Conservation (phyloP, 2,888 invertebrate genomes). For the Drosophila atripex region DNA sequence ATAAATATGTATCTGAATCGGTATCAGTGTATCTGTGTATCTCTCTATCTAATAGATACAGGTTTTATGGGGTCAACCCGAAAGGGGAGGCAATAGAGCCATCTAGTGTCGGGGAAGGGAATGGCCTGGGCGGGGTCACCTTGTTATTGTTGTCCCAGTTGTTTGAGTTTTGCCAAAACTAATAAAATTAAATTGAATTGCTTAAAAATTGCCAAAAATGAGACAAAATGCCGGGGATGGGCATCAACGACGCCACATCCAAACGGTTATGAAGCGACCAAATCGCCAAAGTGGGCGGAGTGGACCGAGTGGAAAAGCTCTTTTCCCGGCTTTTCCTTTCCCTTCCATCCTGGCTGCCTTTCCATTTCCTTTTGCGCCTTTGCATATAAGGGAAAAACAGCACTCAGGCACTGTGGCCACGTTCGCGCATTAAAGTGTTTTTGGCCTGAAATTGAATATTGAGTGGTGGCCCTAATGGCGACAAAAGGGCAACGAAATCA, state of each 20-base stretch:
- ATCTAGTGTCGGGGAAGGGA: neutral
- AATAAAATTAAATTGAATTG: slow-evolving; percentile 80
- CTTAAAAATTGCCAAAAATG: slow-evolving; percentile 80
- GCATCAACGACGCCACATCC: slow-evolving; percentile 50
- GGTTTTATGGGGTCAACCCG: slow-evolving; percentile 71
- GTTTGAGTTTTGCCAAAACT: slow-evolving; percentile 80
- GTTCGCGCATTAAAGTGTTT: slow-evolving; percentile 75
- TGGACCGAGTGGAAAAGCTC: neutral
- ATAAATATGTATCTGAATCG: slow-evolving; percentile 63
- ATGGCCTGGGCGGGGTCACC: slow-evolving; percentile 40
- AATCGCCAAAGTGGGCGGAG: slow-evolving; percentile 37
- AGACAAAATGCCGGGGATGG: slow-evolving; percentile 67
- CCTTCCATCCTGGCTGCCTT: neutral
- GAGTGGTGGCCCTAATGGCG: slow-evolving; percentile 63
- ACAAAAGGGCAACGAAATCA: slow-evolving; percentile 41
- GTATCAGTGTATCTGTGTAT: slow-evolving; percentile 41
- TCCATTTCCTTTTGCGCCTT: slow-evolving; percentile 13
- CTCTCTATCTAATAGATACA: slow-evolving; percentile 25
- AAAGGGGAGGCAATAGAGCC: slow-evolving; percentile 10
- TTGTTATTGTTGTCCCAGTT: slow-evolving; percentile 77
- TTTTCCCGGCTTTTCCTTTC: slow-evolving; percentile 2
- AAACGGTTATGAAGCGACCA: slow-evolving; percentile 60
- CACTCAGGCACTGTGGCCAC: slow-evolving; percentile 51
- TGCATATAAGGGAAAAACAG: slow-evolving; percentile 19
- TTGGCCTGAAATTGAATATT: slow-evolving; percentile 73